These are phyloP conservation scores for Chrysogorgia sp. DNA, from an alignment of 92 coral and sea anemone genomes.

Conservation along the genomic window DNA sequence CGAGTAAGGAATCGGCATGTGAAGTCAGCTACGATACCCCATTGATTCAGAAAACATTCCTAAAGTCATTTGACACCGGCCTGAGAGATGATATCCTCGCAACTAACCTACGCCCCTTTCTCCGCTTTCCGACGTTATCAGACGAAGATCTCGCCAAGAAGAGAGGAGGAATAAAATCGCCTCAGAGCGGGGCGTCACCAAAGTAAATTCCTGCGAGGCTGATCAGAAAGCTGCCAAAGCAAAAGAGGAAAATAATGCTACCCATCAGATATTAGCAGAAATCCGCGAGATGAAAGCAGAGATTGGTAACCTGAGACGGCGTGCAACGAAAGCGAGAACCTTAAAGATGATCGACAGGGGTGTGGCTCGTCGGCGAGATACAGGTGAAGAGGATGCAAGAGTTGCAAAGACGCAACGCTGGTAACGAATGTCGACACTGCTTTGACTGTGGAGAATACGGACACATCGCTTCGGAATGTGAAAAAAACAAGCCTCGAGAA, in stretches of 20 bases:
- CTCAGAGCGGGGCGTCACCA: background rate
- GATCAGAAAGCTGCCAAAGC: background rate
- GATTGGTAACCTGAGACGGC: too few species aligned
- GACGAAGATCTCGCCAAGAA: slow-evolving; percentile 30
- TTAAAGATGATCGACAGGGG: background rate
- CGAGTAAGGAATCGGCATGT: slow-evolving; percentile 67
- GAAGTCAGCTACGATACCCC: slow-evolving; percentile 59
- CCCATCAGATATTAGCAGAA: too few species aligned
- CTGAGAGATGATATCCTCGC: slow-evolving; percentile 47
- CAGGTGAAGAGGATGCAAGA: too few species aligned
- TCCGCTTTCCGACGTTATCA: slow-evolving; percentile 25
- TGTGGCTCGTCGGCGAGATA: background rate
- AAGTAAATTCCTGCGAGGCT: background rate
- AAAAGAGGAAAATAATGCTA: too few species aligned
- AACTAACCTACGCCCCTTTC: slow-evolving; percentile 29
- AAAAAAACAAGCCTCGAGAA: slow-evolving; percentile 4
- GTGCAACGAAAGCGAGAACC: too few species aligned
- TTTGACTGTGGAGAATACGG: slow-evolving; percentile 61
- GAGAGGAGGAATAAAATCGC: slow-evolving; percentile 7
- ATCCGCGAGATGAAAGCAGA: too few species aligned
- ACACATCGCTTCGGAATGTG: slow-evolving; percentile 61
- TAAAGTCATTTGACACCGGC: slow-evolving; percentile 65
- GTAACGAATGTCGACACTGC: slow-evolving; percentile 59
- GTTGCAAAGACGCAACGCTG: slow-evolving; percentile 8
- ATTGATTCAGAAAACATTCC: slow-evolving; percentile 64